Base-by-base conservation (phyloP, 1,140 invertebrate species). In the Cotesia glomerata region DNA sequence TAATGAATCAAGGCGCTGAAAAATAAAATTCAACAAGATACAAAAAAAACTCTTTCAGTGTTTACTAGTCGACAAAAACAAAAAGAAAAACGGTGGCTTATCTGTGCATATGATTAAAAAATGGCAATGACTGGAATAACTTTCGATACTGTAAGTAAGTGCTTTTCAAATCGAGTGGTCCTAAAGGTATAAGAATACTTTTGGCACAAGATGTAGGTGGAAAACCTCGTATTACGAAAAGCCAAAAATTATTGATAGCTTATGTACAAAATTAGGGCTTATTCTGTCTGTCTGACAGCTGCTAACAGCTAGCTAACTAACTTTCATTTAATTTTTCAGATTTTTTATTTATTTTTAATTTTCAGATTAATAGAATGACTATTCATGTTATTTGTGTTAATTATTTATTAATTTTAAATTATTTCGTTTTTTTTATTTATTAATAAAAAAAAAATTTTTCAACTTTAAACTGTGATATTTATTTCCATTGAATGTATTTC, bases 161-260 rank as follows among this genome's bases (percentile, higher is more conserved):
- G 18, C 18, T 68, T 18, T 68, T 18, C 32, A 16, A 2, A 11
- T 54, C 49, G 9, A 52, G 51, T 52, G 66, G 45, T 7, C 13
- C 7, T 2, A 2, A 34, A 54, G 66, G 51, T 32, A 68, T 68
- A 5, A 56, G 36, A 54, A 68, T 68, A 18, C 51, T 68, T 11
- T 68, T 68, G n/a, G 49, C 49, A 11, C 49, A 68, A 68, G 66
- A 68, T 34, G 16, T 68, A 7, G 14, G 54, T 16, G 18, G 54
- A 16, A 49, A 49, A 49, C 45, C 45, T n/a, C 45, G 45, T 49
- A 49, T 49, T 9, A 49, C 45, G 45, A 49, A 49, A 49, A 49
- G 13, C 45, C 8, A n/a, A 49, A 49, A 49, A 49, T 49, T 49
- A 49, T 49, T 49, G 45, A 49, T 49, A 49, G 13, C 13, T 49